Percentiles rank a stretch among this genome's conserved stretches.
These are phyloP conservation scores for Drosophila funebris DNA, from an alignment of 1,140 invertebrate species.

Conservation along the genomic window DNA sequence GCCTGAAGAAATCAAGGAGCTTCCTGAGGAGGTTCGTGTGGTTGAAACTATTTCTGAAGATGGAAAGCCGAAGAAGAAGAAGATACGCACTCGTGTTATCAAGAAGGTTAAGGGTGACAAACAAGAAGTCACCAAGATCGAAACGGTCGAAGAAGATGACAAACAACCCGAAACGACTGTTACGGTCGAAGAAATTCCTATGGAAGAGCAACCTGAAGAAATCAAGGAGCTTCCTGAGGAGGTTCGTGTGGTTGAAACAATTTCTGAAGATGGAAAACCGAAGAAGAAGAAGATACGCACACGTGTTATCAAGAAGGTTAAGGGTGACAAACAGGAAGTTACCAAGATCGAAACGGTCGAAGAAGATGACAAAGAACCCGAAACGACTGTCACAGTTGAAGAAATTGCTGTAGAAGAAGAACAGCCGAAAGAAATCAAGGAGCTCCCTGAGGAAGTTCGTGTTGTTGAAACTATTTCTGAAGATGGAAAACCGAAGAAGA, in stretches of 20 bases:
- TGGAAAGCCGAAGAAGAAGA: conserved; percentile 30
- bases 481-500: conserved; percentile 27
- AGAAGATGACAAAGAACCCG: conserved; percentile 78
- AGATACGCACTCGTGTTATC: conserved; percentile 61
- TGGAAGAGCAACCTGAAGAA: conserved; percentile 25
- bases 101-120: conserved; percentile 72
- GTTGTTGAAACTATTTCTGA: conserved; percentile 9
- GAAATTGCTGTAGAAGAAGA: conserved; percentile 33
- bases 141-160: conserved; percentile 83
- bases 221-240: conserved; percentile 37
- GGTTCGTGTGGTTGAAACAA: conserved; percentile 15
- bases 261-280: conserved; percentile 11
- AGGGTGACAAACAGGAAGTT: conserved; percentile 72
- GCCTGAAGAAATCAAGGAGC: conserved; percentile 27
- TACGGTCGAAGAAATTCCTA: conserved; percentile 47
- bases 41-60: conserved; percentile 19
- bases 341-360: conserved; percentile 83
- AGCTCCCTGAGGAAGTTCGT: conserved; percentile 33
- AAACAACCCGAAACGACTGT: conserved; percentile 73
- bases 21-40: conserved; percentile 30
- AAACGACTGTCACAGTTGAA: conserved; percentile 69
- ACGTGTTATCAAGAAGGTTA: conserved; percentile 68
- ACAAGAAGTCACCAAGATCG: conserved; percentile 79
- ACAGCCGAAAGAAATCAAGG: conserved; percentile 22
- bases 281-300: conserved; percentile 56